Evolutionary conservation across 2,113 vertebrate species (phyloP), one percentile per base, ranked within the genome.

Genomic region (Prietella phreatophila): DNA sequence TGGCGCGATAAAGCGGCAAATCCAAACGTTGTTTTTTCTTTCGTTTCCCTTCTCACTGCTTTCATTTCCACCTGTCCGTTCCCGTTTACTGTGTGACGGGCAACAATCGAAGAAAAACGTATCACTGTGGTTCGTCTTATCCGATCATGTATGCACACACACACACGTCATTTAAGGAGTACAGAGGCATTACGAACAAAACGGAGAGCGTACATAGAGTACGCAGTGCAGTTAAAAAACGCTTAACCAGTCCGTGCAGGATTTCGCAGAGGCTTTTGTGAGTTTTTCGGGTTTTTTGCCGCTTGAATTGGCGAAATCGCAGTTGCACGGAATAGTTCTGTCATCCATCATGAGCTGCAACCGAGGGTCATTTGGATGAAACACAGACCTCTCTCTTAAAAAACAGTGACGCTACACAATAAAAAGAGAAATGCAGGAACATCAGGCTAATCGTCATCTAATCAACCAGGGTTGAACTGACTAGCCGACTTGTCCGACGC

Each of bases 371-470:
- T 78, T 9, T n/a, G 75, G 75, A 78, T 78, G 27, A n/a, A 53
- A 79, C 55, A 50, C 73, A 76, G 73, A 76, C 13, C 42, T 76
- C 73, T 6, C 22, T 14, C 9, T 76, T 76, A 76, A 76, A 10
- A 76, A 47, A 9, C 39, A 25, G 11, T 27, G 27, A 60, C 10
- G 55, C 84, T 30, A 25, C 53, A 61, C 56, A 73, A 61, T 33
- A 42, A 11, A 86, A 75, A 20, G 8, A 56, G 53, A 30, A 84
- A 65, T 63, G n/a, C 67, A 82, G 9, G 13, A 82, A 63, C 17
- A 36, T 50, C 30, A 36, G 19, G 22, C 27, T 47, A 47, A 22
- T 65, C 83, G 42, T 89, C 79, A 87, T 58, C 53, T 63, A 84
- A 82, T 82, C 78, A 82, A 50, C 55, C 33, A 53, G n/a, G 47